Evolutionary conservation across 2,888 invertebrate genomes (phyloP).

Genomic region (Cheilosia scutellata): DNA sequence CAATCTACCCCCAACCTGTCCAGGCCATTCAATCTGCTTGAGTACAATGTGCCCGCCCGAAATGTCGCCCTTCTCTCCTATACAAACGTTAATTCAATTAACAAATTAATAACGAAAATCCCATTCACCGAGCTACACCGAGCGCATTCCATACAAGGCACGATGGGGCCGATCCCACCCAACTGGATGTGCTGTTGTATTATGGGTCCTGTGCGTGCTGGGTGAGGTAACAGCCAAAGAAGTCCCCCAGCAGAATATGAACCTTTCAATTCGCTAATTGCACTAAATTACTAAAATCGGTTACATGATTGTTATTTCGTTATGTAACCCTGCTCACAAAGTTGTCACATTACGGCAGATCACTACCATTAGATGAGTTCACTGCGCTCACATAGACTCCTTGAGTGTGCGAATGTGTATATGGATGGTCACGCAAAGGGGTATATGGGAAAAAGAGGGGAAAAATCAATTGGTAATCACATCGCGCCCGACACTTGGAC

Average conservation of each 20-base stretch:
- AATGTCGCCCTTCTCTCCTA: conserved; percentile 3
- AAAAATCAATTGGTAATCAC: conserved; percentile 60
- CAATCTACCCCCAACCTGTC: neutral
- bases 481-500: conserved; percentile 15
- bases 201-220: conserved; percentile 57
- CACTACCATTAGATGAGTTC: conserved; percentile 51
- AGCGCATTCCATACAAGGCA: conserved; percentile 52
- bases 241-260: conserved; percentile 40
- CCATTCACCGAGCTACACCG: conserved; percentile 50
- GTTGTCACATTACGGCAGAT: conserved; percentile 64
- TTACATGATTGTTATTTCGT: conserved; percentile 67
- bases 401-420: neutral
- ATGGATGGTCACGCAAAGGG: neutral
- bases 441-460: neutral
- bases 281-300: conserved; percentile 77
- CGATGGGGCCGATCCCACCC: conserved; percentile 37
- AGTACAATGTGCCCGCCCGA: conserved; percentile 34
- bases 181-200: conserved; percentile 19
- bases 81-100: conserved; percentile 74
- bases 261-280: conserved; percentile 77
- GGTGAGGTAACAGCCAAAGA: conserved; percentile 18
- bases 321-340: conserved; percentile 38
- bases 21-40: conserved; percentile 58
- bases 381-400: neutral
- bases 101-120: conserved; percentile 74